Evolutionary conservation across 2,888 invertebrate genomes (phyloP).

Genomic region (Frankliniella fusca): DNA sequence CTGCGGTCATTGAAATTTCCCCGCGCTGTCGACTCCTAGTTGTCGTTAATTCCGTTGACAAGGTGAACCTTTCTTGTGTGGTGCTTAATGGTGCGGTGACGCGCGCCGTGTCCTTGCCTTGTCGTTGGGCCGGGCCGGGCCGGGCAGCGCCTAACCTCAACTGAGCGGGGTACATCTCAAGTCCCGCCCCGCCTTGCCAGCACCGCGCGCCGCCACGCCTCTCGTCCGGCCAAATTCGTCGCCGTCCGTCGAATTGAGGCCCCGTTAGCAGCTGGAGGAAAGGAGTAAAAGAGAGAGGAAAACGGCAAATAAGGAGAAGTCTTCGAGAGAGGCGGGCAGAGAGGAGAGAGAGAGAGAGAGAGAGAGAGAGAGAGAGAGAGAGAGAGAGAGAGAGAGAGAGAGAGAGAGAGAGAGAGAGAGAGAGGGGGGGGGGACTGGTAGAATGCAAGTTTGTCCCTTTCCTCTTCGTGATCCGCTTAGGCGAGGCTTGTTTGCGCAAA

Average conservation of each 20-base stretch:
- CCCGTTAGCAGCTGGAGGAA: not conserved
- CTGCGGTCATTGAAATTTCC: no score
- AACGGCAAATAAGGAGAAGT: not conserved
- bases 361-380: no score
- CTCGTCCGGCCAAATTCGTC: not conserved
- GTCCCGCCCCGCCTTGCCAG: not conserved
- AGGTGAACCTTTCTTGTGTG: no score
- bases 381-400: no score
- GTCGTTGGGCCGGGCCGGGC: constrained; percentile 4
- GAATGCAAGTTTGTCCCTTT: not conserved
- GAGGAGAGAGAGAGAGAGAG: constrained; percentile 34
- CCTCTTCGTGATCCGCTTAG: no score
- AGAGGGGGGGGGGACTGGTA: constrained; percentile 28
- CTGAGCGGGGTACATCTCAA: no score
- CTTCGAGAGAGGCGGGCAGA: constrained; percentile 14
- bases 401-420: no score
- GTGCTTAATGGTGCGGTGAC: no score
- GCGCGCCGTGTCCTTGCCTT: not conserved
- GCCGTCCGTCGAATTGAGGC: not conserved
- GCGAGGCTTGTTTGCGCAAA: no score
- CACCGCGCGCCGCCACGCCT: not conserved
- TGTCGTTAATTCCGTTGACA: no score
- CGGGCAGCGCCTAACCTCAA: not conserved
- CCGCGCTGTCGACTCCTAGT: no score
- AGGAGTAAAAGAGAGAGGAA: not conserved